Base-by-base conservation (phyloP, 2,797 vertebrate species). In the Bryconaethiops microstoma region DNA sequence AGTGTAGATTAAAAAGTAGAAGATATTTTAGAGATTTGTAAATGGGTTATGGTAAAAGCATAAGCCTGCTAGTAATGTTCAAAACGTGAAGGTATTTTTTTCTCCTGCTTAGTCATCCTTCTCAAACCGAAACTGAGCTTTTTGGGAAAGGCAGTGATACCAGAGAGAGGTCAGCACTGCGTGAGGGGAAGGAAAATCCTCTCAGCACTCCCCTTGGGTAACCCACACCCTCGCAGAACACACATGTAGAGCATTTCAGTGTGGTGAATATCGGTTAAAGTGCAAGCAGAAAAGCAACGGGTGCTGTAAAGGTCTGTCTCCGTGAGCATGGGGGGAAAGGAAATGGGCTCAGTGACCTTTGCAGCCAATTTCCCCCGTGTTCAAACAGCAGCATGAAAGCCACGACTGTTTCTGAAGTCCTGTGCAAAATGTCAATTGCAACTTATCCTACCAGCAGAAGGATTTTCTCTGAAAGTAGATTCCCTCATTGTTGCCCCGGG, bases 321-420 rank as follows among this genome's bases (percentile, higher is more conserved):
- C 90, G 88, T 81, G 81, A 76, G 82, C 74, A 72, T 77, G 55
- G 82, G 84, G 82, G 85, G 78, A 70, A 74, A 92, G 94, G 93
- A 95, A 95, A 94, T 95, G 93, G 93, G 94, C 93, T 94, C 92
- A 92, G 91, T 95, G 94, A 95, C 94, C 93, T 95, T 94, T 95
- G 90, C 83, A 77, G 91, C 91, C 92, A 93, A 93, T 94, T 95
- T 94, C 92, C 93, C 93, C 92, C 90, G 88, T 90, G 91, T 94
- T 94, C 93, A 95, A 95, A 94, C 93, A 93, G 91, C 92, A 92
- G 92, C 92, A 95, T 95, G 92, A 95, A 95, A 94, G 94, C 92
- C 88, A 82, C 88, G 93, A 90, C 94, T 95, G 94, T 95, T 94
- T 94, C 93, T 92, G 92, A 94, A 93, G 93, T 94, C 90, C 88